Evolutionary conservation across 2,797 vertebrate species (phyloP).

Genomic region (Podarcis siculus): DNA sequence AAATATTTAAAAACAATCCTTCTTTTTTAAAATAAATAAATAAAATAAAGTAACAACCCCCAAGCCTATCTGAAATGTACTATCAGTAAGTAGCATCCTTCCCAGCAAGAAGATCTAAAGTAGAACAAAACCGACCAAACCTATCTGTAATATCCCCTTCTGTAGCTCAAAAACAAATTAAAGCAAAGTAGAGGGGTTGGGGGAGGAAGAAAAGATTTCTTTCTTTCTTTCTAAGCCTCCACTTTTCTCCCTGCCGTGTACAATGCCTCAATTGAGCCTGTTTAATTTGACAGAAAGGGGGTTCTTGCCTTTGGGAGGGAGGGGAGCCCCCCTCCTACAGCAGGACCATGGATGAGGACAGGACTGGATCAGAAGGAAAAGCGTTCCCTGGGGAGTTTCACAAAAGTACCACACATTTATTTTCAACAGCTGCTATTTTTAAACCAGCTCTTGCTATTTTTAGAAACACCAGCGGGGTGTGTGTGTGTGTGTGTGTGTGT

Average conservation of each 20-base stretch:
- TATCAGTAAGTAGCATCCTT: conserved; percentile 11
- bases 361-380: conserved; percentile 39
- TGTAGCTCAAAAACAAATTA: neutral
- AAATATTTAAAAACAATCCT: neutral
- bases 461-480: conserved; percentile 58
- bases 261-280: conserved; percentile 31
- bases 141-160: neutral
- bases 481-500: too few relatives aligned
- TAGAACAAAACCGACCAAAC: neutral
- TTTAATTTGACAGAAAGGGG: conserved; percentile 30
- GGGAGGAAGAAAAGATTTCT: neutral
- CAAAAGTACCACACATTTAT: conserved; percentile 62
- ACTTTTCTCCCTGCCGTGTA: conserved; percentile 26
- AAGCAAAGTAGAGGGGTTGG: neutral
- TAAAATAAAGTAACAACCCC: neutral
- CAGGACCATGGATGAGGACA: conserved; percentile 35
- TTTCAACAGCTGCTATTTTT: conserved; percentile 74
- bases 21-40: too few relatives aligned
- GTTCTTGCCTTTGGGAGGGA: conserved; percentile 32
- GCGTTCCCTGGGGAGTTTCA: conserved; percentile 62
- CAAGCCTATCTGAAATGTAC: neutral
- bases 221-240: neutral
- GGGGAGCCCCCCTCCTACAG: conserved; percentile 33
- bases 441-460: conserved; percentile 71
- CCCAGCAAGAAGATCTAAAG: neutral